Evolutionary conservation across 2,888 invertebrate genomes (phyloP), one percentile per base, ranked within the genome.

Genomic region (Carcina quercana): DNA sequence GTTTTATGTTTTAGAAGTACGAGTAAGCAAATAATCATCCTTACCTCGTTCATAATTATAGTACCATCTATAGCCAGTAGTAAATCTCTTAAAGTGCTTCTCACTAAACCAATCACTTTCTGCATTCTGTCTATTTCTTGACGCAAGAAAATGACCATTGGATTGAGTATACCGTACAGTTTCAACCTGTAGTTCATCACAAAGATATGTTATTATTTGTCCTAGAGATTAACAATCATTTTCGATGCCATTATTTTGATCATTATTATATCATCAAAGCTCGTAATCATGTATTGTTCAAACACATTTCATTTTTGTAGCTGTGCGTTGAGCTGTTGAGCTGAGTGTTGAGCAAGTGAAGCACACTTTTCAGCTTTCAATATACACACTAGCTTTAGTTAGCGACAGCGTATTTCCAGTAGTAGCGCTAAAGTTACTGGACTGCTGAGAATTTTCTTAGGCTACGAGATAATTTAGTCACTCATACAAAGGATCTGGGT

Each of bases 101-200:
- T 73, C 0, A 95, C 94, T 24, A 83, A 49, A 1, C 27, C 25
- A 35, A 91, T 88, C 5, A 94, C 91, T 63, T 86, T 87, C 66
- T 94, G 94, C 91, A 96, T 94, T 42, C 95, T 86, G 66, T 95
- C 95, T 30, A 96, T 91, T 82, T 96, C 95, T 78, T 96, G 96
- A 28, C 92, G 86, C 43, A 96, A 76, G 70, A 95, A 95, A 54
- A 96, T 96, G 47, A 93, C 94, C 87, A 96, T 89, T 0, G 96
- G 90, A 46, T 88, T 86, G 2, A 90, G 68, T 3, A 83, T 78
- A 2, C 91, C 92, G 86, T 93, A 91, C n/a, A 83, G 59, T 43
- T 61, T 84, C 43, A 92, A 72, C 51, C 91, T 90, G 47, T 15
- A 30, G n/a, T n/a, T n/a, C n/a, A n/a, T n/a, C n/a, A n/a, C n/a